Conservation (phyloP, 2,797 vertebrate species). For the Acanthurus lineatus region DNA sequence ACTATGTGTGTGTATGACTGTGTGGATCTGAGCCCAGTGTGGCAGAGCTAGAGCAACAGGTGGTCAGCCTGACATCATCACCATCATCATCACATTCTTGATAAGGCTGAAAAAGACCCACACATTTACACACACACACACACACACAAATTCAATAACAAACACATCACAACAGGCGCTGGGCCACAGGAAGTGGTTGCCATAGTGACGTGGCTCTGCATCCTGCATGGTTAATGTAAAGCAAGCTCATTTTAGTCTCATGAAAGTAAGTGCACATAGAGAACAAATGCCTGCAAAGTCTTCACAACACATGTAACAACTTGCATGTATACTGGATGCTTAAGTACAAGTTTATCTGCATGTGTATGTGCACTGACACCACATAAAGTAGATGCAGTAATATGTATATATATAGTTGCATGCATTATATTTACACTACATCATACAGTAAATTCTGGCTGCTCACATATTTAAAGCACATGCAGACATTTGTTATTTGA, state of each 20-base stretch:
- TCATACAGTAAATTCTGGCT: conserved; percentile 16
- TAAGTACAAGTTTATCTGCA: not conserved
- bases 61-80: conserved; percentile 61
- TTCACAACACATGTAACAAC: not conserved
- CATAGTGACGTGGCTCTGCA: conserved; percentile 71
- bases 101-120: conserved; percentile 18
- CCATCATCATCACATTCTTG: conserved; percentile 33
- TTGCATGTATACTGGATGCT: not conserved
- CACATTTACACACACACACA: conserved; percentile 7
- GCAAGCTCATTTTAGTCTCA: conserved; percentile 5
- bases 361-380: not conserved
- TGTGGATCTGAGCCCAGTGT: conserved; percentile 9
- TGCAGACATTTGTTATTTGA: conserved; percentile 36
- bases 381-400: not conserved
- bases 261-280: not conserved
- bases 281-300: not conserved
- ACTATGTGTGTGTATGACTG: not conserved
- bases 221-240: conserved; percentile 69
- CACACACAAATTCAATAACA: conserved; percentile 32
- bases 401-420: not conserved
- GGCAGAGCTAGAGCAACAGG: conserved; percentile 68
- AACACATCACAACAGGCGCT: conserved; percentile 36
- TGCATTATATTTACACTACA: conserved; percentile 42
- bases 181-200: conserved; percentile 76
- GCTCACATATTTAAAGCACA: not conserved